phyloP scores from a whole-genome alignment of 2,797 vertebrate genomes.

The Ctenochaetus hawaiiensis region DNA sequence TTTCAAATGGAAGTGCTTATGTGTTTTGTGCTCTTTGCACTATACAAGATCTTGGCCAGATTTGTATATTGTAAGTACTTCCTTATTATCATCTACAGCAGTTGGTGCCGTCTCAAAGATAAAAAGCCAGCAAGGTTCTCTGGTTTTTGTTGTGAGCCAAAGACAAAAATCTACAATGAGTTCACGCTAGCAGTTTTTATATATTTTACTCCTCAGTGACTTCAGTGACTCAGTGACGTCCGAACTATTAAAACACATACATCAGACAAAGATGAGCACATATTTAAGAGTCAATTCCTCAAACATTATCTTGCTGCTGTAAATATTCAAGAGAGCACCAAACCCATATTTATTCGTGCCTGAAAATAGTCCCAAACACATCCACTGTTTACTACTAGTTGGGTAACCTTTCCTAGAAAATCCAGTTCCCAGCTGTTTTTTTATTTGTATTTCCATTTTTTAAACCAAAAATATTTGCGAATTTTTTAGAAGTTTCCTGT shows the following conservation, averaged over 20 bases:
- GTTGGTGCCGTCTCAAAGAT: constrained; percentile 5
- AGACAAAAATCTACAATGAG: constrained; percentile 1
- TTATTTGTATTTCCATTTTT: not conserved
- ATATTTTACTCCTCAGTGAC: not conserved
- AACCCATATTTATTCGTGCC: not conserved
- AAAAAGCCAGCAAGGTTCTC: not conserved
- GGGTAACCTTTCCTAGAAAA: not conserved
- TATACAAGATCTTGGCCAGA: not conserved
- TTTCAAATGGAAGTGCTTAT: constrained; percentile 27
- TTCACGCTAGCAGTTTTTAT: not conserved
- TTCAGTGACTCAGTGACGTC: no score
- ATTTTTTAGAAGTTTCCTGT: not conserved
- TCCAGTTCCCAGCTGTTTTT: not conserved
- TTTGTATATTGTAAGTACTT: not conserved
- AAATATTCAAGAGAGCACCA: not conserved
- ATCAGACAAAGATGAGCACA: not conserved
- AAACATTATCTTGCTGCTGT: not conserved
- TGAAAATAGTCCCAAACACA: not conserved
- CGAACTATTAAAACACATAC: constrained; percentile 1
- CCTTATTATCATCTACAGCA: constrained; percentile 7
- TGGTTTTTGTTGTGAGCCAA: not conserved
- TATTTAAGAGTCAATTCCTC: not conserved
- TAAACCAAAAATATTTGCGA: not conserved
- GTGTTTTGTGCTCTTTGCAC: not conserved
- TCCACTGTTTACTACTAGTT: not conserved